Evolutionary conservation across 2,113 vertebrate genomes (phyloP).

Genomic region (Monopterus albus): DNA sequence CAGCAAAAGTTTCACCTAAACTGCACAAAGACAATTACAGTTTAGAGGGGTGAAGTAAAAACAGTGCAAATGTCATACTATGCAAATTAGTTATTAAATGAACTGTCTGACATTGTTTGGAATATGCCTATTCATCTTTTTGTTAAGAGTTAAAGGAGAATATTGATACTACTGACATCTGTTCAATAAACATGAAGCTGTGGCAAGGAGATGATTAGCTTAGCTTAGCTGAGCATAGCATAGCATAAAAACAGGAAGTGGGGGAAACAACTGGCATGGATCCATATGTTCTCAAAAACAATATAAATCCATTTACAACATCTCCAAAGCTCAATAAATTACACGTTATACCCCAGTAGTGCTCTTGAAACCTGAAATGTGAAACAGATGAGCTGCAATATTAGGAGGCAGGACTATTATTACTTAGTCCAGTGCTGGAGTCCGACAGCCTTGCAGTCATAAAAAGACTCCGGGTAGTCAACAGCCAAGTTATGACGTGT

Average conservation of each 20-base stretch:
- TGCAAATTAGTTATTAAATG: background rate
- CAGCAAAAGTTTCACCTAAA: background rate
- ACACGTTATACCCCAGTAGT: background rate
- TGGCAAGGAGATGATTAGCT: too few relatives aligned
- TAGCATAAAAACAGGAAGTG: background rate
- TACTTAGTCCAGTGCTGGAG: too few relatives aligned
- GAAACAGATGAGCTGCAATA: background rate
- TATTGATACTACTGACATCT: too few relatives aligned
- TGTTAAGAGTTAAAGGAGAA: too few relatives aligned
- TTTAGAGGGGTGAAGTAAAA: background rate
- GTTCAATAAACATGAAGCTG: too few relatives aligned
- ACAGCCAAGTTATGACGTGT: background rate
- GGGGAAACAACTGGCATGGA: background rate
- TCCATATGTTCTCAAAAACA: background rate
- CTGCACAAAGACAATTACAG: background rate
- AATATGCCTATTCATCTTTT: background rate
- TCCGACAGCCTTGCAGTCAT: background rate
- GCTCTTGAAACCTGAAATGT: too few relatives aligned
- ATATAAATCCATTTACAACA: background rate
- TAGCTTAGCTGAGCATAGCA: conserved; percentile 4
- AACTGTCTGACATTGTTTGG: background rate
- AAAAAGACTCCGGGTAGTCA: background rate
- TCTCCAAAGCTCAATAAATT: background rate
- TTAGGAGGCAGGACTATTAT: background rate
- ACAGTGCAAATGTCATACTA: background rate